phyloP scores from a whole-genome alignment of 2,113 vertebrate species.

The Phycodurus eques region DNA sequence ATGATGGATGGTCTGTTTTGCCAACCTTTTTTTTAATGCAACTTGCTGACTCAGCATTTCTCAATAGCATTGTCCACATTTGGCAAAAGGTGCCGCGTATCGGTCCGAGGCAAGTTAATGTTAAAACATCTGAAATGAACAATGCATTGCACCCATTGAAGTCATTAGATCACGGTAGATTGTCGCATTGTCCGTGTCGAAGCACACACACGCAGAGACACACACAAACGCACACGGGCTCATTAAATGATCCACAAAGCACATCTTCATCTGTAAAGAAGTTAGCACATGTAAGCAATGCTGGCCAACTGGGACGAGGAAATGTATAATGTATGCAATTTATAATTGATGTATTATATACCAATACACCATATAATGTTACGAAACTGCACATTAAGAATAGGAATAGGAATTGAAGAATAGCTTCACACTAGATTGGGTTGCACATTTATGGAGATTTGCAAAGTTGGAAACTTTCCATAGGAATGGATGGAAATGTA shows the following conservation, averaged over 20 bases:
- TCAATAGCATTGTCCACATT: constrained; percentile 49
- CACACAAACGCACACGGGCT: not conserved
- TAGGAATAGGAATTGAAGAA: not conserved
- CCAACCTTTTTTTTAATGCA: constrained; percentile 34
- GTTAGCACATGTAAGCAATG: not conserved
- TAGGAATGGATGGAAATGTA: not conserved
- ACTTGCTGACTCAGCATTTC: constrained; percentile 50
- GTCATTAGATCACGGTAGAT: constrained; percentile 14
- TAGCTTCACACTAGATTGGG: not conserved
- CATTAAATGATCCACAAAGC: constrained; percentile 1
- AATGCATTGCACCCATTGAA: constrained; percentile 21
- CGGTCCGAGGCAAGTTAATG: not conserved
- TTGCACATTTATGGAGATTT: not conserved
- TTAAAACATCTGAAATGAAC: constrained; percentile 4
- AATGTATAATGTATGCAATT: not conserved
- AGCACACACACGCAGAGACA: not conserved
- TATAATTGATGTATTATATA: not conserved
- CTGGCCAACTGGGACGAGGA: not conserved
- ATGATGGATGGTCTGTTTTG: constrained; percentile 55
- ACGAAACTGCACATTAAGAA: not conserved
- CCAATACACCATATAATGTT: not conserved
- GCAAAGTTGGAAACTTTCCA: not conserved
- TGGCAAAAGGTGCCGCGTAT: constrained; percentile 5
- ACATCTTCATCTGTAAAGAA: not conserved
- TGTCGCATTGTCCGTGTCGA: not conserved